Conservation (phyloP, 2,113 vertebrate genomes). For the Semnopithecus entellus region DNA sequence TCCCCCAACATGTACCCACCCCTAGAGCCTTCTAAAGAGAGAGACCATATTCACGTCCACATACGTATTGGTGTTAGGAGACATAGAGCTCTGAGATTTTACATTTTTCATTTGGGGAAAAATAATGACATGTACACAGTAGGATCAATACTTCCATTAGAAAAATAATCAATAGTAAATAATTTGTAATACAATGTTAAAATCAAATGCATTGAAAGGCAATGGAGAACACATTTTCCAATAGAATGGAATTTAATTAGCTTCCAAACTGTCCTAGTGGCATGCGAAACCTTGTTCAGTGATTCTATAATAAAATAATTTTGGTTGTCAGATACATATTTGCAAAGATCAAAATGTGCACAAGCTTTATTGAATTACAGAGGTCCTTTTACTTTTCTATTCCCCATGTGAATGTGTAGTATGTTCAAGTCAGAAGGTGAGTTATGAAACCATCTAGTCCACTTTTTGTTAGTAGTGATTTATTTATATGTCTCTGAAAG, state of each 20-base stretch:
- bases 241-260: constrained; percentile 18
- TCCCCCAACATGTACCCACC: not conserved
- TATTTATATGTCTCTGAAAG: not conserved
- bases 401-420: not conserved
- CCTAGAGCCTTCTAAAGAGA: not conserved
- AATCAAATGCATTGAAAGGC: constrained; percentile 29
- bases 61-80: not conserved
- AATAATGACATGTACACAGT: not conserved
- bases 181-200: constrained; percentile 5
- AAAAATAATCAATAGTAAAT: constrained; percentile 35
- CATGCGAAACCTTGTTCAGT: not conserved
- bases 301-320: not conserved
- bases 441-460: not conserved
- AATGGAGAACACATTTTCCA: not conserved
- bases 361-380: not conserved
- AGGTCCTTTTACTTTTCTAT: not conserved
- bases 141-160: constrained; percentile 7
- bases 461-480: not conserved
- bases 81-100: not conserved
- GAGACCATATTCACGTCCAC: not conserved
- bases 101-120: not conserved
- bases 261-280: not conserved
- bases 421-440: not conserved
- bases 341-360: not conserved
- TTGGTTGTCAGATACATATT: not conserved